phyloP scores from a whole-genome alignment of 1,140 invertebrate species.

The Condylostylus longicornis region DNA sequence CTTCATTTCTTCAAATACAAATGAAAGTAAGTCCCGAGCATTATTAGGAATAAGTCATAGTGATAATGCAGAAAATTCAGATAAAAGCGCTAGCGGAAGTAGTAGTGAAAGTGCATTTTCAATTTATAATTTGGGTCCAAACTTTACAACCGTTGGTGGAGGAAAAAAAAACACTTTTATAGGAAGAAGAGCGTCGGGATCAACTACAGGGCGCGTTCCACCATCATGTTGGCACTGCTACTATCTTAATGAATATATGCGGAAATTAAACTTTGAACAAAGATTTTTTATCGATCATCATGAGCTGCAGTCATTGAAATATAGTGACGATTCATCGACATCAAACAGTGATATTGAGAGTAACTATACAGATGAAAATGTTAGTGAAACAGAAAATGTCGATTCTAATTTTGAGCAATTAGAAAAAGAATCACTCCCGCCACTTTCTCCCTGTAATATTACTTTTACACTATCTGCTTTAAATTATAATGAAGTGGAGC shows the following conservation, averaged over 20 bases:
- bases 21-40: no score
- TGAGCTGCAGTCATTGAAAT: conserved; percentile 32
- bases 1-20: conserved; percentile 44
- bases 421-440: conserved; percentile 23
- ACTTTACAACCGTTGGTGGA: no score
- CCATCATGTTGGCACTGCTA: conserved; percentile 47
- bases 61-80: no score
- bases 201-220: conserved; percentile 43
- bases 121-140: no score
- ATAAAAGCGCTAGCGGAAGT: no score
- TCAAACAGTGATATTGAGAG: conserved; percentile 36
- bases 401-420: conserved; percentile 21
- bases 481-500: conserved; percentile 18
- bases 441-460: conserved; percentile 37
- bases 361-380: conserved; percentile 11
- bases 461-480: conserved; percentile 52
- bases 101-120: no score
- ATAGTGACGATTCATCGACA: conserved; percentile 18
- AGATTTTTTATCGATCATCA: conserved; percentile 25
- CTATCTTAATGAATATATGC: conserved; percentile 46
- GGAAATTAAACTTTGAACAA: conserved; percentile 35
- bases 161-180: no score
- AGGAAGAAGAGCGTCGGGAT: no score
- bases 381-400: conserved; percentile 7
- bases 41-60: no score